Conservation (phyloP, 2,797 vertebrate species). For the Balearica regulorum region DNA sequence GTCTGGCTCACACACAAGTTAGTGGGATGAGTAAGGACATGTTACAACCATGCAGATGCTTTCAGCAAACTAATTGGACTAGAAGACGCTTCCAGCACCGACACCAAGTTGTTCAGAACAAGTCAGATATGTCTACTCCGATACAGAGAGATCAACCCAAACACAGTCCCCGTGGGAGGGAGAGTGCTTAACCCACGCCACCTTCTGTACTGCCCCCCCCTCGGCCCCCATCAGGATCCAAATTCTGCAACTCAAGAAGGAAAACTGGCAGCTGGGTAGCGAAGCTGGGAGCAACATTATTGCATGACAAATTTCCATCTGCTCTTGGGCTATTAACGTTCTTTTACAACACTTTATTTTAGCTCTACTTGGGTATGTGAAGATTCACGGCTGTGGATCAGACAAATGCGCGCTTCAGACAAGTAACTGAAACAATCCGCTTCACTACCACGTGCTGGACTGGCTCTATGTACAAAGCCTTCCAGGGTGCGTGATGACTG, state of each 20-base stretch:
- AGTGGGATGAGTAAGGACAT: background rate
- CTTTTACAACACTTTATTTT: background rate
- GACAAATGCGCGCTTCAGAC: background rate
- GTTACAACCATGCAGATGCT: background rate
- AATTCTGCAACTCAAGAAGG: background rate
- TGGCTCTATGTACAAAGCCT: background rate
- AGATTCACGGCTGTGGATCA: background rate
- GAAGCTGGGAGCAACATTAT: background rate
- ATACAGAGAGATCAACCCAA: background rate
- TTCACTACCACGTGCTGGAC: background rate
- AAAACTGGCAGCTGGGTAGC: background rate
- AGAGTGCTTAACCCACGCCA: background rate
- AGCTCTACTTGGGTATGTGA: background rate
- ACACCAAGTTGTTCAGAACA: background rate
- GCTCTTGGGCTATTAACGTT: background rate
- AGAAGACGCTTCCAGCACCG: background rate
- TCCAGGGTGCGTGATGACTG: background rate
- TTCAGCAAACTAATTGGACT: background rate
- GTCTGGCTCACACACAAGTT: background rate
- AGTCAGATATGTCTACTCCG: accelerated
- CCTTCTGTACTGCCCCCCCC: background rate
- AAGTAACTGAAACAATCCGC: background rate
- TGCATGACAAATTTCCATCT: background rate
- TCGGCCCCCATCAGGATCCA: background rate
- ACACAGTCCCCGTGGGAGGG: background rate